phyloP scores from a whole-genome alignment of 2,797 vertebrate species.

The Dallia pectoralis region DNA sequence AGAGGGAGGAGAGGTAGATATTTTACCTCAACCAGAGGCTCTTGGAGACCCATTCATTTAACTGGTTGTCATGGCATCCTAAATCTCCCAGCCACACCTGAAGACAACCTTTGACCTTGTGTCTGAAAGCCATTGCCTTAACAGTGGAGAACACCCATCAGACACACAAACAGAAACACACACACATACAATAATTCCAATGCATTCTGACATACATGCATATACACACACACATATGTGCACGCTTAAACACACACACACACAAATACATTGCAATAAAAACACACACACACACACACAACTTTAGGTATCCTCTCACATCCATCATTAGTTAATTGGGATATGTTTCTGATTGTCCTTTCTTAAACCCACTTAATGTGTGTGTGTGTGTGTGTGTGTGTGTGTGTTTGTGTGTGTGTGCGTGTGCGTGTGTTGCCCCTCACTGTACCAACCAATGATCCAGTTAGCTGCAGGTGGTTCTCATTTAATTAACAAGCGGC shows the following conservation, averaged over 20 bases:
- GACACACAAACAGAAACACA: background rate
- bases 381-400: background rate
- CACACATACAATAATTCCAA: background rate
- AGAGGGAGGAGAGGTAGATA: background rate
- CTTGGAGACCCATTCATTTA: background rate
- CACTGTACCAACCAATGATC: background rate
- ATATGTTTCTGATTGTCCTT: background rate
- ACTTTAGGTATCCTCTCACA: background rate
- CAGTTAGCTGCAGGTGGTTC: background rate
- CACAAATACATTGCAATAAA: background rate
- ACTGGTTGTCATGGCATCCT: constrained; percentile 5
- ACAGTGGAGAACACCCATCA: constrained; percentile 11
- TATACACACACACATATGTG: constrained; percentile 2
- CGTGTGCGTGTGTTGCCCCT: no score
- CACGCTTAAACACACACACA: background rate
- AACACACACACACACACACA: constrained; percentile 12
- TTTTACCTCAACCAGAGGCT: background rate
- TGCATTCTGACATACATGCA: background rate
- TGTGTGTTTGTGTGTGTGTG: no score
- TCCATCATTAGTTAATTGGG: background rate
- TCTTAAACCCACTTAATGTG: background rate
- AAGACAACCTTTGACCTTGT: background rate
- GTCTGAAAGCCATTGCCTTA: constrained; percentile 31
- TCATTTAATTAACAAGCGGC: background rate
- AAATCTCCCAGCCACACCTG: background rate